phyloP scores from a whole-genome alignment of 2,113 vertebrate genomes.

The Cryptoleucopteryx plumbea region DNA sequence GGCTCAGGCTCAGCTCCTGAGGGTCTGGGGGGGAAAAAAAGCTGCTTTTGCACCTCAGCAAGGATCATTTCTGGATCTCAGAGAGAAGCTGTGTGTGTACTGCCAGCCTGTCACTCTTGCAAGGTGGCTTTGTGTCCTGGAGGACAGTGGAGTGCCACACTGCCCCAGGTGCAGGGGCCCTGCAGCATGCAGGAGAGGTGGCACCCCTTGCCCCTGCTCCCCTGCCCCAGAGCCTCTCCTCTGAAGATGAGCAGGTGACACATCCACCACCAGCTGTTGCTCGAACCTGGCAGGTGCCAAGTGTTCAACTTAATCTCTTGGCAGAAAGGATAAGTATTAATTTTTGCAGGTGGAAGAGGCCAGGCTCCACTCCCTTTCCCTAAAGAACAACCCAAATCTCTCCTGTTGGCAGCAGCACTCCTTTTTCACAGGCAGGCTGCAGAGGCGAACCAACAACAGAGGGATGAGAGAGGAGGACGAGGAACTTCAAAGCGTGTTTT shows the following conservation, averaged over 20 bases:
- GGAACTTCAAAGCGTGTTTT: not conserved
- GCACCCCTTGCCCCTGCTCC: not conserved
- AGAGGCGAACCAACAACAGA: not conserved
- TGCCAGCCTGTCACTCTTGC: not conserved
- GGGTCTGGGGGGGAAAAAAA: fast-evolving
- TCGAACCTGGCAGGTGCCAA: not conserved
- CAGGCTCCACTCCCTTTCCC: not conserved
- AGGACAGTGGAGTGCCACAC: not conserved
- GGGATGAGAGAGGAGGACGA: not conserved
- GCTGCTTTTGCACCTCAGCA: not conserved
- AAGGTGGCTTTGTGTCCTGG: not conserved
- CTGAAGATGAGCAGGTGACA: not conserved
- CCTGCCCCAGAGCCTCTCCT: not conserved
- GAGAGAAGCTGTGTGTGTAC: not conserved
- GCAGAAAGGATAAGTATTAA: not conserved
- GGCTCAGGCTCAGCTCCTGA: not conserved
- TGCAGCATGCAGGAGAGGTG: not conserved
- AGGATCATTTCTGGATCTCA: not conserved
- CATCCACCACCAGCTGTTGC: not conserved
- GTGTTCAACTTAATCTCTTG: not conserved
- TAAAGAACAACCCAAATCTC: not conserved
- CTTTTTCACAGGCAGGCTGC: not conserved
- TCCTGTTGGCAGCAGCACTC: not conserved
- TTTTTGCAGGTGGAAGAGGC: not conserved
- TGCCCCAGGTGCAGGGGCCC: not conserved